Base-by-base conservation (phyloP, 2,888 invertebrate genomes). In the Volucella inanis region DNA sequence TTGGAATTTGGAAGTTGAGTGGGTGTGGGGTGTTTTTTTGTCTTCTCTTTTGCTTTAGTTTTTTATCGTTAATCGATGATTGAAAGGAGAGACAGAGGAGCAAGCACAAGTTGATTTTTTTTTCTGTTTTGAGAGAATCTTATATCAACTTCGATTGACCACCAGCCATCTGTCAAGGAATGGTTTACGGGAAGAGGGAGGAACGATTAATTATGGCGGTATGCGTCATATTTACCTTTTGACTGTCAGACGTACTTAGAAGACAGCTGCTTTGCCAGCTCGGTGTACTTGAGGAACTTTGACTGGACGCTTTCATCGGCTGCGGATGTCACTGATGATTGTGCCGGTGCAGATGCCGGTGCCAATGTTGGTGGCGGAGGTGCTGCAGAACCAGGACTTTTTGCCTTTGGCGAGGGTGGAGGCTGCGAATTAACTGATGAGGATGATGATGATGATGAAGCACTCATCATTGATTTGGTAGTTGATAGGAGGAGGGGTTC, bases 241-340 rank as follows among this genome's bases (percentile, higher is more conserved):
- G 85, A 71, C 71, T 89, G 88, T 95, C 96, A 97, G 94, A 97
- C 96, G 94, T 98, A 98, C 94, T 98, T 98, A 93, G 98, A 98
- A 92, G 98, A 98, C 92, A 99, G 94, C 93, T 99, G 98, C 93
- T 98, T 98, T 90, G 99, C 99, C 93, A 99, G 95, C 93, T 99
- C 98, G 91, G 98, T 98, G 93, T 99, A 99, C 94, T 98, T 98
- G 89, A 98, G 95, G 94, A 98, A 98, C 94, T 98, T 99, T 89
- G 98, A 98, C 93, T 98, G 98, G 64, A 98, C 97, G 91, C 97
- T 97, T 93, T 98, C 98, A 90, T 97, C 97, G 90, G 95, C 96
- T 43, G 94, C 92, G 92, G 94, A 92, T 74, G 93, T 93, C 84
- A 94, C 94, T 88, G 89, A 87, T 22, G 88, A 87, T 57, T 77